Evolutionary conservation across 2,888 invertebrate species (phyloP), one percentile per base, ranked within the genome.

Genomic region (Altica lythri): DNA sequence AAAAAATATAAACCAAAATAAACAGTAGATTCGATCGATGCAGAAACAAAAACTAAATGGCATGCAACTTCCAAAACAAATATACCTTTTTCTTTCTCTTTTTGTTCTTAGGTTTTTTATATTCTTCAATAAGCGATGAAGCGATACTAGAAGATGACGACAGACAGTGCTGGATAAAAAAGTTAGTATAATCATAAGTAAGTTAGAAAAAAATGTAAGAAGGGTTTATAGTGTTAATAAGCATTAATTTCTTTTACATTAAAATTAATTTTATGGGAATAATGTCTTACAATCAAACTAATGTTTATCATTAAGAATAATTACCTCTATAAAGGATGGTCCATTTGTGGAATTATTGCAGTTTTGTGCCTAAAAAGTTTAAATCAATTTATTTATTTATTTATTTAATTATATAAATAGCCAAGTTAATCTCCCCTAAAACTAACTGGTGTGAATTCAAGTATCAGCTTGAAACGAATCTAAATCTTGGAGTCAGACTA

Each of bases 61-160:
- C 25, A 17, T 18, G 4, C n/a, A 40, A 29, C 57, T 40, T 44
- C 42, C 46, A 48, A 40, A 32, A 34, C 54, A 59, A 38, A 42
- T 40, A 51, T 66, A 67, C 67, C 67, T 65, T 66, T 61, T 62
- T 67, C 62, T 68, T 68, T 66, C 66, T 65, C 65, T 68, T 68
- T 66, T 69, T 69, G 55, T 63, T 68, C 62, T 68, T 69, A 60
- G 61, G 60, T 65, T 68, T 69, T 63, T 68, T 69, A 40, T 53
- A 49, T 27, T 57, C 61, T 48, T 59, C 61, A 16, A 61, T 59
- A 34, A 59, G 65, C 44, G 68, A 68, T 38, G 69, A 68, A 35
- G 68, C 66, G 50, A 66, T 59, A 61, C 68, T 69, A 61, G 69
- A 68, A 46, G 68, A 60, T 18, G 68, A 65, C 46, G 69, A 67